Evolutionary conservation across 2,797 vertebrate genomes (phyloP).

Genomic region (Tympanoctomys barrerae): DNA sequence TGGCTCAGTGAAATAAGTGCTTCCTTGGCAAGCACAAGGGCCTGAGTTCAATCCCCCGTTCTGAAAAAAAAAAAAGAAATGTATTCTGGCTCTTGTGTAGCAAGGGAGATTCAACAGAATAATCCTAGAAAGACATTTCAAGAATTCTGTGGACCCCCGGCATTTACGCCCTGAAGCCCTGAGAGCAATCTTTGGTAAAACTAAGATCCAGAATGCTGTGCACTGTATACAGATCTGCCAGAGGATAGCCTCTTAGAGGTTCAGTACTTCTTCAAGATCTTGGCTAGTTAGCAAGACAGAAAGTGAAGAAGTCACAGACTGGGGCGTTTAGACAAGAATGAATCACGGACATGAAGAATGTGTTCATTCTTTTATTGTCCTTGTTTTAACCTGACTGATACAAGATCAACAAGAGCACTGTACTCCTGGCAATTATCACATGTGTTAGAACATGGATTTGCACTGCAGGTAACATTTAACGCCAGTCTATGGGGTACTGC

Average conservation of each 20-base stretch:
- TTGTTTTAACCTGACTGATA: slow-evolving; percentile 98
- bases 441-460: slow-evolving; percentile 96
- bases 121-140: slow-evolving; percentile 92
- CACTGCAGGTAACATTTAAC: slow-evolving; percentile 96
- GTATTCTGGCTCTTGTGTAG: slow-evolving; percentile 96
- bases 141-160: slow-evolving; percentile 94
- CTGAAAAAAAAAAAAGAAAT: too few relatives aligned
- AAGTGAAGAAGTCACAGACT: neutral
- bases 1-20: too few relatives aligned
- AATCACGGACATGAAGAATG: slow-evolving; percentile 84
- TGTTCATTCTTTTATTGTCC: slow-evolving; percentile 97
- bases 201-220: slow-evolving; percentile 94
- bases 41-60: too few relatives aligned
- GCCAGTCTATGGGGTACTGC: slow-evolving; percentile 96
- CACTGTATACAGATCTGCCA: slow-evolving; percentile 97
- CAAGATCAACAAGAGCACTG: slow-evolving; percentile 95
- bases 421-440: slow-evolving; percentile 95
- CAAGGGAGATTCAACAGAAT: slow-evolving; percentile 92
- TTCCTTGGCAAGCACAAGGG: too few relatives aligned
- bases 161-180: slow-evolving; percentile 93
- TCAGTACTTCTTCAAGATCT: slow-evolving; percentile 98
- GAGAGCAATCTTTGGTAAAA: slow-evolving; percentile 94
- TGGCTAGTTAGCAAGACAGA: slow-evolving; percentile 90
- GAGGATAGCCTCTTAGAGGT: slow-evolving; percentile 96
- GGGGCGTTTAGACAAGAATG: slow-evolving; percentile 62